Base-by-base conservation (phyloP, 2,797 vertebrate genomes). In the Chelon auratus region DNA sequence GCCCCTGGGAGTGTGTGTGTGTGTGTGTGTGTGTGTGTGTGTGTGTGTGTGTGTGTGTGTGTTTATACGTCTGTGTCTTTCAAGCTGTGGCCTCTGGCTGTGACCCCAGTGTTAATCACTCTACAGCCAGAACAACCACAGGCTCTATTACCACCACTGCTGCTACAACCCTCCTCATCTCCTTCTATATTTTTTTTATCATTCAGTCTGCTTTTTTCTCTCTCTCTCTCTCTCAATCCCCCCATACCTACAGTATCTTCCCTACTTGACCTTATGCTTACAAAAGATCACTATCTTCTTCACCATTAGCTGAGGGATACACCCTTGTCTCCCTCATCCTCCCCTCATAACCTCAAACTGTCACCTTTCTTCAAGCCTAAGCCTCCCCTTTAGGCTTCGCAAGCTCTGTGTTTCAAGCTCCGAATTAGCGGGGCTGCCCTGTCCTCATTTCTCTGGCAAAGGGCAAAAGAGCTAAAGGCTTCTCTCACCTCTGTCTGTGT, bases 31-130 rank as follows among this genome's bases (percentile, higher is more conserved):
- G 53, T 33, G 47, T 63, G 74, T 62, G 59, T 71, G 55, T 48
- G 52, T 54, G 52, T 33, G 14, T 33, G 52, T 43, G 60, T 52
- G 65, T 62, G 53, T 48, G 61, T 20, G n/a, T 18, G 58, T 45
- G 74, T 42, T 71, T 80, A 51, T 74, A 47, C 55, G 75, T 13
- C 9, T 68, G 63, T 82, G 79, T 81, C 80, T 89, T 84, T 87
- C 68, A 81, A 81, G 82, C 76, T 86, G 80, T 11, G 76, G 84
- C 83, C 85, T 86, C 91, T 88, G 90, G 88, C 90, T 88, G 72
- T 88, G 85, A 92, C 88, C 87, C 76, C 76, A 77, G 88, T 89
- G 91, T 91, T 91, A 92, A 92, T 92, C 89, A 90, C 87, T 85
- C 87, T 70, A 72, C 82, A 85, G 76, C 80, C 82, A 86, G 86